Base-by-base conservation (phyloP, 2,797 vertebrate species). In the Schizothorax lantsangensis region DNA sequence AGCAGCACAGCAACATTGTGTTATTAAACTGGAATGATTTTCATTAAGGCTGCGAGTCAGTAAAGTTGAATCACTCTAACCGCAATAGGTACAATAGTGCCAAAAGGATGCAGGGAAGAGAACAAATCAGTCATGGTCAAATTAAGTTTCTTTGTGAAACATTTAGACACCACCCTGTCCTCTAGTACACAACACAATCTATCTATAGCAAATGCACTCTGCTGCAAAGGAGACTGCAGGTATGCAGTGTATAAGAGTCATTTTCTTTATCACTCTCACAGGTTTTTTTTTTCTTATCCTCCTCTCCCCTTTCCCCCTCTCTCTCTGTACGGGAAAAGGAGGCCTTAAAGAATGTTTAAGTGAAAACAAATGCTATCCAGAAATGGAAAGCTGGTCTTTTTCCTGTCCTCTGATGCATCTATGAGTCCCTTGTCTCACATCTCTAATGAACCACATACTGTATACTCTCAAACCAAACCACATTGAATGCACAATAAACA, bases 321-420 rank as follows among this genome's bases (percentile, higher is more conserved):
- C 77, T 87, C 14, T 14, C 68, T 68, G 66, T 88, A 30, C 62
- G 78, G 77, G 57, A 88, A 43, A 81, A 84, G 86, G 88, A 83
- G 26, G 91, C 91, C 93, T 91, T 91, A 90, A 88, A 82, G 86
- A 90, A 93, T 88, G 88, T 79, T 87, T 94, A 94, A 96, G 89
- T 94, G 91, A 94, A 95, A 96, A 94, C 94, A 95, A 95, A 93
- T 95, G 93, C 79, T 89, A 88, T 91, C 91, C 62, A 88, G 89
- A 89, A 89, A 90, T 90, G 90, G 64, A 91, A 93, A 90, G 91
- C 88, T 91, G 68, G 47, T 88, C 80, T 94, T 93, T 93, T 95
- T 93, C 92, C 91, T 91, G 69, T 90, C 85, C 85, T 92, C 84
- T 85, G 84, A 84, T 81, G 52, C 36, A 84, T 78, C 71, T 62